Evolutionary conservation across 1,140 invertebrate species (phyloP).

Genomic region (Drosophila melanogaster): DNA sequence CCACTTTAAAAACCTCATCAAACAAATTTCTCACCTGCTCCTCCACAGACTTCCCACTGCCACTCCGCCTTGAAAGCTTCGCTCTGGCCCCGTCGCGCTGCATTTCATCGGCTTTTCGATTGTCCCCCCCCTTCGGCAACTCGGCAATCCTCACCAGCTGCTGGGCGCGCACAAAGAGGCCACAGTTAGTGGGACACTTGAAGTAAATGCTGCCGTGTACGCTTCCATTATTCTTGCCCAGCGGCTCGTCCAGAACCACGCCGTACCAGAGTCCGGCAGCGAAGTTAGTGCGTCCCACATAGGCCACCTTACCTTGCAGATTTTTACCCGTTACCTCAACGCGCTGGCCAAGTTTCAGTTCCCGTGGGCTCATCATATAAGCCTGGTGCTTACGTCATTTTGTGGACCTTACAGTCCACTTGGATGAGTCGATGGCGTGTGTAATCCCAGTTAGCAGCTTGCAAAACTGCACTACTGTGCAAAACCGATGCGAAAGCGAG

Average conservation of each 20-base stretch:
- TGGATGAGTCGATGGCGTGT: conserved; percentile 55
- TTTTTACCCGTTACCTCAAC: conserved; percentile 93
- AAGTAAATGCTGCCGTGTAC: conserved; percentile 94
- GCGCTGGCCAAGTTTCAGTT: conserved; percentile 89
- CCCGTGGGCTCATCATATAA: conserved; percentile 73
- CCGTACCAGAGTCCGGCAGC: conserved; percentile 96
- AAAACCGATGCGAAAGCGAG: conserved; percentile 60
- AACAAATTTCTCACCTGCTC: conserved; percentile 52
- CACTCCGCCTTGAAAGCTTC: conserved; percentile 26
- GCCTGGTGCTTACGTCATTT: conserved; percentile 70
- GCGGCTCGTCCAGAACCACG: conserved; percentile 93
- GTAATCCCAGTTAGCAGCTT: conserved; percentile 63
- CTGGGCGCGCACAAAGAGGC: conserved; percentile 92
- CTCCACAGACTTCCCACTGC: conserved; percentile 38
- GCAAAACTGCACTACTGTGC: conserved; percentile 43
- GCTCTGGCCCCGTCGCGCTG: conserved; percentile 44
- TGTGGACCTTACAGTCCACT: conserved; percentile 37
- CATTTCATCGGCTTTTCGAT: conserved; percentile 47
- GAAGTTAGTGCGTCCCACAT: conserved; percentile 92
- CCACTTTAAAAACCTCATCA: background rate
- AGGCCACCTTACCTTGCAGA: conserved; percentile 92
- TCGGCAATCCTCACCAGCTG: conserved; percentile 90
- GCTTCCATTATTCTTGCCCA: conserved; percentile 97
- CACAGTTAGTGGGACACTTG: conserved; percentile 92
- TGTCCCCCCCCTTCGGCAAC: conserved; percentile 15